Conservation (phyloP, 1,140 invertebrate species). For the Thereuonema tuberculata region DNA sequence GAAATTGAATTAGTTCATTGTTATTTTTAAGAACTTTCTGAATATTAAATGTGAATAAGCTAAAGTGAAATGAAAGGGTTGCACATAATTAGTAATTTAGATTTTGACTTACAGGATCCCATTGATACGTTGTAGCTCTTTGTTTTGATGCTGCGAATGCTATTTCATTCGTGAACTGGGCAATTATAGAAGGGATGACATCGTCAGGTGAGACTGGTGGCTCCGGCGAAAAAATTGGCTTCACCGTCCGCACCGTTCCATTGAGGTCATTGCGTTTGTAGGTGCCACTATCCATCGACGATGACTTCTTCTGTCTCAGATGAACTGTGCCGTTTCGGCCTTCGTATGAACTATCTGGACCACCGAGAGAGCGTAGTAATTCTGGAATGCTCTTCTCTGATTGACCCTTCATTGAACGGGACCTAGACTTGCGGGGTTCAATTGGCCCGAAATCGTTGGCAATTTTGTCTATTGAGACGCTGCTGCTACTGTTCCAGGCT, state of each 20-base stretch:
- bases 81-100: too few relatives aligned
- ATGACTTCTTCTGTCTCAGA: neutral
- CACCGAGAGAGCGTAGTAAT: slow-evolving; percentile 5
- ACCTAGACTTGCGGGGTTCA: neutral
- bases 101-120: slow-evolving; percentile 16
- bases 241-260: slow-evolving; percentile 18
- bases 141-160: slow-evolving; percentile 23
- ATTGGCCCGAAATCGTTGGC: neutral
- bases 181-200: slow-evolving; percentile 5
- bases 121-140: slow-evolving; percentile 18
- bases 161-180: slow-evolving; percentile 20
- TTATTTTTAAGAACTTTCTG: too few relatives aligned
- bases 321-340: slow-evolving; percentile 3
- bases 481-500: neutral
- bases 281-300: too few relatives aligned
- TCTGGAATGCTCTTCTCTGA: slow-evolving; percentile 1
- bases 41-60: too few relatives aligned
- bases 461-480: neutral
- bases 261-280: too few relatives aligned
- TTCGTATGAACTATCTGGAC: slow-evolving; percentile 10
- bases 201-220: slow-evolving; percentile 4
- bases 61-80: too few relatives aligned
- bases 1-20: too few relatives aligned
- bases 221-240: neutral
- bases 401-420: neutral